phyloP scores from a whole-genome alignment of 2,113 vertebrate genomes.

The Bucco capensis region DNA sequence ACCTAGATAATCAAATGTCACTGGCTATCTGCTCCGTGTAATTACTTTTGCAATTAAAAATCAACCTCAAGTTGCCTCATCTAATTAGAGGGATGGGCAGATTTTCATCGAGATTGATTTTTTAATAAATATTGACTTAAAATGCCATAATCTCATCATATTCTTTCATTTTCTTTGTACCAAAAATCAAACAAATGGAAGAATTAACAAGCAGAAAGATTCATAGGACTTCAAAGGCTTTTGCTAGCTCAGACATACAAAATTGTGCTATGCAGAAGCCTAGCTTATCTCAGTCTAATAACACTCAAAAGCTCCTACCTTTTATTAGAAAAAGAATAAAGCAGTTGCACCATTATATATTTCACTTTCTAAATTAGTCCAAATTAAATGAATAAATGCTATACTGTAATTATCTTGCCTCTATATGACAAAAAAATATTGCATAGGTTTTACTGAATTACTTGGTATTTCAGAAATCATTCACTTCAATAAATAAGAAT shows the following conservation, averaged over 20 bases:
- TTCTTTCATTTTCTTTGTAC: constrained; percentile 95
- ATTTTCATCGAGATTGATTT: constrained; percentile 99
- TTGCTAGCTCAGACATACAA: constrained; percentile 77
- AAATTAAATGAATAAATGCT: constrained; percentile 42
- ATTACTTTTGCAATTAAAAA: constrained; percentile 99
- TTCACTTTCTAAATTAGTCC: constrained; percentile 56
- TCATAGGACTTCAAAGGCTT: constrained; percentile 76
- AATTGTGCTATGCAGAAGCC: constrained; percentile 79
- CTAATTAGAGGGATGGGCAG: constrained; percentile 99
- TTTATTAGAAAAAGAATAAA: constrained; percentile 77
- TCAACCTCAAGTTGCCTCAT: constrained; percentile 99
- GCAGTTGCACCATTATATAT: constrained; percentile 56
- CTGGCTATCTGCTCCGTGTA: constrained; percentile 99
- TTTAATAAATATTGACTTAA: constrained; percentile 99
- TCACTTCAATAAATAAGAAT: not conserved
- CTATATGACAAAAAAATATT: not conserved
- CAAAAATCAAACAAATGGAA: constrained; percentile 87
- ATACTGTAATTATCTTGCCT: constrained; percentile 14
- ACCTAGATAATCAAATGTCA: constrained; percentile 99
- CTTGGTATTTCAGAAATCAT: not conserved
- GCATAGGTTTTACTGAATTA: constrained; percentile 7
- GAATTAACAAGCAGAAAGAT: constrained; percentile 84
- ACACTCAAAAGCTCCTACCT: constrained; percentile 74
- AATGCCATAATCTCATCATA: constrained; percentile 97
- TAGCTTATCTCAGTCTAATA: constrained; percentile 83